Evolutionary conservation across 1,140 invertebrate genomes (phyloP).

Genomic region (Euschistus heros): DNA sequence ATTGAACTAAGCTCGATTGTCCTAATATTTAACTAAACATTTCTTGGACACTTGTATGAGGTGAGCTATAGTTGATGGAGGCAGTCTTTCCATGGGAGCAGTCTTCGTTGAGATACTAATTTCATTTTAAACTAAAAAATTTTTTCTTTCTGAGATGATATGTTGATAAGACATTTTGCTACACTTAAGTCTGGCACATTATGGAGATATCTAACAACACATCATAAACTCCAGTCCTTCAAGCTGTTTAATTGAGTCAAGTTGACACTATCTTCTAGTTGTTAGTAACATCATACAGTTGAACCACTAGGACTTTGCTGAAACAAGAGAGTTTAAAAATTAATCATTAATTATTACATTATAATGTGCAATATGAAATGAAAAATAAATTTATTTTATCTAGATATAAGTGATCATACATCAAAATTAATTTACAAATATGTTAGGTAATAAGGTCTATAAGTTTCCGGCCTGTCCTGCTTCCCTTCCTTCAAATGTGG

Average conservation of each 20-base stretch:
- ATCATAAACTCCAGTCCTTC: neutral
- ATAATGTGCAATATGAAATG: no score
- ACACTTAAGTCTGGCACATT: neutral
- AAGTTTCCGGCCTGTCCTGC: no score
- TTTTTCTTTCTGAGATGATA: neutral
- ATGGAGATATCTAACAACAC: neutral
- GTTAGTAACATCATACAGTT: conserved; percentile 11
- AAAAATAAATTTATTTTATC: no score
- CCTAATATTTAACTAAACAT: neutral
- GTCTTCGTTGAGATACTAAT: conserved; percentile 9
- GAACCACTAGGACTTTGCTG: conserved; percentile 21
- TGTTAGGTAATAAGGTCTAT: no score
- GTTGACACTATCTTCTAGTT: neutral
- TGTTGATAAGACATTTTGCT: neutral
- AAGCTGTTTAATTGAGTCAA: neutral
- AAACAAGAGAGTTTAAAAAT: neutral
- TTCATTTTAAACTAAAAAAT: neutral
- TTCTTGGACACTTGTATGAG: neutral
- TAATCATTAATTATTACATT: no score
- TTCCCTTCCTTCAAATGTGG: no score
- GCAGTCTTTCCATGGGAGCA: conserved; percentile 4
- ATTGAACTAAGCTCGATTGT: conserved; percentile 10
- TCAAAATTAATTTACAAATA: no score
- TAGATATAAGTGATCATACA: no score
- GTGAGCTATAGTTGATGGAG: conserved; percentile 5